phyloP scores from a whole-genome alignment of 2,888 invertebrate genomes.

The Rhamnusium bicolor region DNA sequence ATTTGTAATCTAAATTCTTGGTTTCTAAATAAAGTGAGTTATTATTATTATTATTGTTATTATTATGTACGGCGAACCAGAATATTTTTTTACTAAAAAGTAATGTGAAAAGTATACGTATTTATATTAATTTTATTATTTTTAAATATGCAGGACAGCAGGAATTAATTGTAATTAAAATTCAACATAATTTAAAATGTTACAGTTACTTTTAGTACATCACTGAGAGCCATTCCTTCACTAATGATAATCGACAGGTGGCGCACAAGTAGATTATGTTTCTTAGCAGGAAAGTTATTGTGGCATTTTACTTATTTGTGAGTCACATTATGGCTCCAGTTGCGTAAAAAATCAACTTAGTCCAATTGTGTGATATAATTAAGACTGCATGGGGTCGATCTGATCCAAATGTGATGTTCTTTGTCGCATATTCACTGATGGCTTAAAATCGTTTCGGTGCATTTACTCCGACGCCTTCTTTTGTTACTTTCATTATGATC shows the following conservation, averaged over 20 bases:
- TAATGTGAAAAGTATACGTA: too few species aligned
- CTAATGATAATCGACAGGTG: constrained; percentile 53
- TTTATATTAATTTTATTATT: too few species aligned
- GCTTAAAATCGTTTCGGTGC: constrained; percentile 46
- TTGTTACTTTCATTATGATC: constrained; percentile 48
- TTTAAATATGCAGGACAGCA: too few species aligned
- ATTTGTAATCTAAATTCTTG: too few species aligned
- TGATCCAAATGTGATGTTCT: constrained; percentile 50
- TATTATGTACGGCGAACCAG: too few species aligned
- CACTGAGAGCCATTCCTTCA: neutral
- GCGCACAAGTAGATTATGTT: constrained; percentile 52
- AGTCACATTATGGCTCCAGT: constrained; percentile 46
- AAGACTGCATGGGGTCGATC: constrained; percentile 50
- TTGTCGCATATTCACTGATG: constrained; percentile 41
- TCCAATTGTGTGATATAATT: constrained; percentile 53
- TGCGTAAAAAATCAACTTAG: constrained; percentile 47
- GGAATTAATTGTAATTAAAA: neutral
- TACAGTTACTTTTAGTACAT: neutral
- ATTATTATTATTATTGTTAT: too few species aligned
- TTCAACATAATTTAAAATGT: neutral
- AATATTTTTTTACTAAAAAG: too few species aligned
- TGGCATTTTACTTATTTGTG: constrained; percentile 51
- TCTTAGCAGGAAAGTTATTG: constrained; percentile 52
- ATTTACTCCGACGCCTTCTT: constrained; percentile 50
- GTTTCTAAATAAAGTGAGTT: too few species aligned